Evolutionary conservation across 2,888 invertebrate species (phyloP).

Genomic region (Nymphalis urticae): DNA sequence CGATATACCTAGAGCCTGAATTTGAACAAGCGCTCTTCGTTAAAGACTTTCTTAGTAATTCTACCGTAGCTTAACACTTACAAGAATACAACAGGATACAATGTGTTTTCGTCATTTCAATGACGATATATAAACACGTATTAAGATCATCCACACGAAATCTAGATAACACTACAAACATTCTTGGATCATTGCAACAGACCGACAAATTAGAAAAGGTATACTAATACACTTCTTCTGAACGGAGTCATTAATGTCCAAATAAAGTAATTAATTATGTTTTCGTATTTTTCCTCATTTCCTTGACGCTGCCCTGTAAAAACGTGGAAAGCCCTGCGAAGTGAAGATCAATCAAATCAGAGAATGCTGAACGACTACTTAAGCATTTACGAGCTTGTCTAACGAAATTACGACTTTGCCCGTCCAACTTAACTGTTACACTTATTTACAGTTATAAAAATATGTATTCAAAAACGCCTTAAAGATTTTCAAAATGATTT

Average conservation of each 20-base stretch:
- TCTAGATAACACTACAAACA: not conserved
- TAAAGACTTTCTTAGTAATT: not conserved
- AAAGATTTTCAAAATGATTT: no score
- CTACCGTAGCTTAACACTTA: not conserved
- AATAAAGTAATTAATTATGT: constrained; percentile 80
- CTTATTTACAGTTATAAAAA: constrained; percentile 30
- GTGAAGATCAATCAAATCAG: constrained; percentile 78
- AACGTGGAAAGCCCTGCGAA: constrained; percentile 62
- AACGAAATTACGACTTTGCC: constrained; percentile 44
- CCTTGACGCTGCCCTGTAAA: constrained; percentile 70
- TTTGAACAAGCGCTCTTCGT: no score
- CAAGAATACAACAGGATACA: no score
- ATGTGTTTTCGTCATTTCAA: no score
- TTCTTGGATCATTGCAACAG: not conserved
- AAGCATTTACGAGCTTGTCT: constrained; percentile 69
- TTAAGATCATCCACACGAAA: no score
- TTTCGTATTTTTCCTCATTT: constrained; percentile 72
- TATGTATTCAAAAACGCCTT: no score
- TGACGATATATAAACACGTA: no score
- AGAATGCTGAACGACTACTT: constrained; percentile 64
- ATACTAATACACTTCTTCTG: constrained; percentile 68
- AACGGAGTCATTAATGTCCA: constrained; percentile 78
- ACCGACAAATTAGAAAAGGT: not conserved
- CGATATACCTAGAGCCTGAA: no score
- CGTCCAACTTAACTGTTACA: constrained; percentile 39